Conservation (phyloP, 2,888 invertebrate species). For the Scaptomyza polygonia region DNA sequence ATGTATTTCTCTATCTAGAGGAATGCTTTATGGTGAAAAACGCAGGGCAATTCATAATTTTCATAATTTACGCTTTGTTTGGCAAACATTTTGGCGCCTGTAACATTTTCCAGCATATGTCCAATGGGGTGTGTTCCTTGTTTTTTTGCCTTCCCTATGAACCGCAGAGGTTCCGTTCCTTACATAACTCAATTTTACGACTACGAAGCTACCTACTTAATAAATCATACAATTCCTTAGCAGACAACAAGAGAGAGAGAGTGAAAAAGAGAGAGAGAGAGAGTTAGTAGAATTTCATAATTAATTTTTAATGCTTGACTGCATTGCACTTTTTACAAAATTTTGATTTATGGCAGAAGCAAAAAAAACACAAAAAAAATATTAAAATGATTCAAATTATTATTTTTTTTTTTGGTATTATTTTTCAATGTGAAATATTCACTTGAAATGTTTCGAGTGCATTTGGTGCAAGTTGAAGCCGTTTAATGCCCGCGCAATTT, state of each 20-base stretch:
- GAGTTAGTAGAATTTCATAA: slow-evolving; percentile 55
- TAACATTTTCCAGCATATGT: slow-evolving; percentile 48
- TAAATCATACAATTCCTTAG: slow-evolving; percentile 65
- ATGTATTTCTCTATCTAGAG: slow-evolving; percentile 20
- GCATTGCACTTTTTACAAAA: slow-evolving; percentile 53
- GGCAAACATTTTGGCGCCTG: slow-evolving; percentile 75
- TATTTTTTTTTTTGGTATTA: neutral
- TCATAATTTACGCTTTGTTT: slow-evolving; percentile 79
- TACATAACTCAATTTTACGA: slow-evolving; percentile 75
- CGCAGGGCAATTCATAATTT: slow-evolving; percentile 73
- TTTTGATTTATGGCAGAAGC: slow-evolving; percentile 65
- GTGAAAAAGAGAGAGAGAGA: slow-evolving; percentile 1
- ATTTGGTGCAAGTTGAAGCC: slow-evolving; percentile 69
- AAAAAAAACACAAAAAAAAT: neutral
- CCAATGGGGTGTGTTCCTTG: slow-evolving; percentile 58
- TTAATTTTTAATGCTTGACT: slow-evolving; percentile 78
- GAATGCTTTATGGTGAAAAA: slow-evolving; percentile 60
- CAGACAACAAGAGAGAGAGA: slow-evolving; percentile 5
- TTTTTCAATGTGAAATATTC: slow-evolving; percentile 39
- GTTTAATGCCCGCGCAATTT: slow-evolving; percentile 73
- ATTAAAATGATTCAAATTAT: slow-evolving; percentile 19
- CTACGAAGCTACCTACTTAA: slow-evolving; percentile 56
- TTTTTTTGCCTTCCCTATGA: slow-evolving; percentile 45
- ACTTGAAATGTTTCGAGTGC: slow-evolving; percentile 71
- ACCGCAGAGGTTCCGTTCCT: slow-evolving; percentile 54